Evolutionary conservation across 2,113 vertebrate genomes (phyloP), one percentile per base, ranked within the genome.

Genomic region (Vimba vimba): DNA sequence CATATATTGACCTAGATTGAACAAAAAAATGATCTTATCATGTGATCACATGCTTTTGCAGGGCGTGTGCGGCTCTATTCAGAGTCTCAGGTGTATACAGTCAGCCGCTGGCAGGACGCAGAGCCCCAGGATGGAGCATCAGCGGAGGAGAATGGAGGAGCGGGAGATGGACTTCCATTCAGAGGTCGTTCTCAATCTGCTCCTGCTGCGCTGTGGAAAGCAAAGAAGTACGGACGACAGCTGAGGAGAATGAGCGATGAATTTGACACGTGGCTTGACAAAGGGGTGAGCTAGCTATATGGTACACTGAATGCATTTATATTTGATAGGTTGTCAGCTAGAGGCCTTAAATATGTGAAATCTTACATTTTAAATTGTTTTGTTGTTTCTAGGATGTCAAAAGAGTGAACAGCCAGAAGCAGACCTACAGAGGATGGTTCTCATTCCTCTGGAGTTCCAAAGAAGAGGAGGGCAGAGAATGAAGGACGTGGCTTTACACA

Each of bases 201-300:
- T 36, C 95, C 95, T 1, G 93, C 95, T 15, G 93, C 92, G 2
- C 89, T 96, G 74, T 94, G 94, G 94, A 94, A 94, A 0, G 95
- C 95, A 4, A 92, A 90, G 83, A 93, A 92, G 2, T 96, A 95
- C 0, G 95, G 95, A 10, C 92, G 94, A 9, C 94, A 96, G 79
- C 92, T 96, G 47, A 92, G 95, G 62, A 89, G 95, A 85, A 96
- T 96, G 95, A 96, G 95, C 55, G 95, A 96, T 19, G 95, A 96
- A 83, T 96, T 96, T 60, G 92, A 95, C 79, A 91, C 89, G 50
- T 93, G 91, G 17, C 92, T 93, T 87, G 94, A 95, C 92, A 89
- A 90, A 89, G 90, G 90, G 89, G 90, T 92, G 68, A 85, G 86
- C 17, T 0, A 73, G 47, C 60, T 59, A 21, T 33, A 30, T 10